Base-by-base conservation (phyloP, 2,113 vertebrate genomes). In the Mionectes macconnelli region DNA sequence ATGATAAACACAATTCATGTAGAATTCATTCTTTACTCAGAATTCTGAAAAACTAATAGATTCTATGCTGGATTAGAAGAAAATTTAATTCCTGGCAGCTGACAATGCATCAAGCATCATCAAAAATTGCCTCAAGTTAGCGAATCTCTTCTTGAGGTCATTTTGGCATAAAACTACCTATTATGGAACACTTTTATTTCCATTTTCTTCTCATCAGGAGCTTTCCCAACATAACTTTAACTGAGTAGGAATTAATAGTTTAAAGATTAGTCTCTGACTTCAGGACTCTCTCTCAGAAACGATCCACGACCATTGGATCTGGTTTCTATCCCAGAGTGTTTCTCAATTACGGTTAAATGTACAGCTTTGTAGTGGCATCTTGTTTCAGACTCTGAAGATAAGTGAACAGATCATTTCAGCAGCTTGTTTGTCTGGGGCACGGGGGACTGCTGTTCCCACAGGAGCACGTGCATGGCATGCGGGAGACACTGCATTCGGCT, bases 191-290 rank as follows among this genome's bases (percentile, higher is more conserved):
- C 35, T 77, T 82, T 5, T 89, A 44, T 76, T 94, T 96, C 76
- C 72, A 90, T 96, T 96, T 96, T 76, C 79, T 78, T 94, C 92
- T 91, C 82, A 53, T 87, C 90, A 78, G 76, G 95, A 94, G 62
- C 60, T 93, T 91, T 97, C 68, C 73, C 74, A 91, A 33, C n/a
- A 13, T 69, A 81, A 56, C 64, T 84, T 87, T 40, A 47, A 14
- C 57, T 57, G 56, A 84, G 56, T 63, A 86, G 2, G 2, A 90
- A 86, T 81, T 92, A 87, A 93, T 93, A 83, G 90, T 40, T 92
- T 88, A 81, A 94, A 87, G 75, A 62, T 91, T 86, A 75, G 52
- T 64, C 45, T 95, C 66, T 93, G 84, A 78, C 89, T 94, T 93
- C 25, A 45, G 60, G 83, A 86, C 59, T 9, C 62, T 80, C 74